Evolutionary conservation across 2,113 vertebrate genomes (phyloP).

Genomic region (Chionodraco myersi): DNA sequence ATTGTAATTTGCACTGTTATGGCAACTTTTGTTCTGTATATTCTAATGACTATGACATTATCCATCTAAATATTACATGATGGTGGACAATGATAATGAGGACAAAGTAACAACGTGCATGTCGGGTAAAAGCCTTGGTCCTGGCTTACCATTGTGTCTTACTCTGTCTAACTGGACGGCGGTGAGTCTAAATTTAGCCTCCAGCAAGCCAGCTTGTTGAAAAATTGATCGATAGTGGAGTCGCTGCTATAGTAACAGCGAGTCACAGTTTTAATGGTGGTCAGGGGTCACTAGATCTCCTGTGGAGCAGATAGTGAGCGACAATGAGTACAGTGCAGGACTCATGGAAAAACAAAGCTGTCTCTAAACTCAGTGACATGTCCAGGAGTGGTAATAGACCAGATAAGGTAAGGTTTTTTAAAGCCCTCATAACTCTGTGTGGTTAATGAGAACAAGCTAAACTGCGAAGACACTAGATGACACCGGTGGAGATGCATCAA

Average conservation of each 20-base stretch:
- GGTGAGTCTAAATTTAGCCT: conserved; percentile 64
- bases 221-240: conserved; percentile 73
- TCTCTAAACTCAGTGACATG: conserved; percentile 45
- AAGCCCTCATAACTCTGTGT: conserved; percentile 21
- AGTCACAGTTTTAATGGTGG: conserved; percentile 57
- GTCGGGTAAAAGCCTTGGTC: not conserved
- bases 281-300: conserved; percentile 68
- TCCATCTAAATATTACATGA: conserved; percentile 11
- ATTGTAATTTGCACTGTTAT: not conserved
- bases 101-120: not conserved
- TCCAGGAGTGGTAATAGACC: conserved; percentile 39
- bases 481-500: conserved; percentile 40
- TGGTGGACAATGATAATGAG: not conserved
- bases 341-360: conserved; percentile 53
- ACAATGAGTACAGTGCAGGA: conserved; percentile 23
- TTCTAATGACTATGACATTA: not conserved
- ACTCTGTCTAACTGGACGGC: conserved; percentile 32
- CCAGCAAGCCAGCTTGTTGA: conserved; percentile 62
- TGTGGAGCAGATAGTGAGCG: conserved; percentile 36
- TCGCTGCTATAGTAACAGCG: conserved; percentile 75
- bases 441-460: conserved; percentile 27
- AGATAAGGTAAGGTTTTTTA: conserved; percentile 68
- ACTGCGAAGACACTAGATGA: not conserved
- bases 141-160: conserved; percentile 38
- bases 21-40: not conserved